Base-by-base conservation (phyloP, 37 sponge, comb jelly and placozoan genomes). In the Haliclona indistincta region DNA sequence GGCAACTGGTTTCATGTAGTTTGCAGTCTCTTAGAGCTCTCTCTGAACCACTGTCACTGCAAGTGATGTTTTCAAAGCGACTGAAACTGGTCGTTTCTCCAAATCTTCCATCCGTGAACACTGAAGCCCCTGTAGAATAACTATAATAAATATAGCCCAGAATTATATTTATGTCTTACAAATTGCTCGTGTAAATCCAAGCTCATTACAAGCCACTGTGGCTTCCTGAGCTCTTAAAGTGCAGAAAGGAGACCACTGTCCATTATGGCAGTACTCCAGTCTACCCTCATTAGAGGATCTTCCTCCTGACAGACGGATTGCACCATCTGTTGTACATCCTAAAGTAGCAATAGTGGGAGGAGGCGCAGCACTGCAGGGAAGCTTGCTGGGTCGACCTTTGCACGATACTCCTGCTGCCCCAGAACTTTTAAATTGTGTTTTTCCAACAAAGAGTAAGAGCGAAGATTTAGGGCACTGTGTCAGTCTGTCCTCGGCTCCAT, bases 241-340 rank as follows among this genome's bases (percentile, higher is more conserved):
- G n/a, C 60, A 58, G 6, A 58, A 11, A 58, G 60, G 60, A n/a
- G 60, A 25, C 60, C 60, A 58, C 60, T 7, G n/a, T 25, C 28
- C 28, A 58, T n/a, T n/a, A 20, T 58, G 7, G 28, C 60, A 58
- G n/a, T 58, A 58, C 60, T 58, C 60, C 13, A 20, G 6, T n/a
- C 60, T 58, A 6, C 60, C 60, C 7, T 8, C 60, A 58, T 11
- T 20, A 58, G 60, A 25, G 22, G 60, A 58, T 20, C 6, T 6
- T 25, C 6, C 7, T 20, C 60, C 60, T 25, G 22, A 25, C 11
- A 58, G 60, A 25, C 60, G 11, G 23, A 58, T 6, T n/a, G 60
- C 13, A 25, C 60, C 60, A 25, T 6, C 26, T 25, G 26, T 58
- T 25, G 22, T n/a, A 20, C 6, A 6, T 25, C 28, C 60, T 25